Percentiles rank a stretch among this genome's conserved stretches.
These are phyloP conservation scores for Andrena minutula DNA, from an alignment of 2,888 invertebrate genomes.

Conservation along the genomic window DNA sequence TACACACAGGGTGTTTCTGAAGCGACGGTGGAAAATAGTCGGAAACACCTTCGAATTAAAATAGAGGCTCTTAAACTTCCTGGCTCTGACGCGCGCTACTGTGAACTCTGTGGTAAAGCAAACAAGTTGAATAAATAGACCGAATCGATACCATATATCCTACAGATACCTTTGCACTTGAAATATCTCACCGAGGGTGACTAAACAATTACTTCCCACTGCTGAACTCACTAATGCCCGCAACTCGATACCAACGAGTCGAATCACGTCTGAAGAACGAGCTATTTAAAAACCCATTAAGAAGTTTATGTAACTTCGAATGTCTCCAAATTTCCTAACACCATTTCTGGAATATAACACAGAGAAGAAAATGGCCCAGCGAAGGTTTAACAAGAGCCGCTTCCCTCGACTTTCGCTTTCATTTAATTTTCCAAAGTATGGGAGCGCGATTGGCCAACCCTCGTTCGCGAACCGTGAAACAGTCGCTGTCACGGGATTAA, in stretches of 20 bases:
- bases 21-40: not conserved
- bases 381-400: not conserved
- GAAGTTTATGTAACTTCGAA: too few species aligned
- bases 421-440: not conserved
- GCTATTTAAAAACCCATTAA: too few species aligned
- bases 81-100: not conserved
- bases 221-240: too few species aligned
- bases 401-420: not conserved
- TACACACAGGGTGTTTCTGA: not conserved
- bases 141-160: too few species aligned
- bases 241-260: too few species aligned
- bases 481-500: slow-evolving; percentile 7
- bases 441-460: not conserved
- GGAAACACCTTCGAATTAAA: not conserved
- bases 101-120: not conserved
- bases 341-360: not conserved
- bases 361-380: not conserved
- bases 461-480: not conserved
- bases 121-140: too few species aligned
- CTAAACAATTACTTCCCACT: too few species aligned
- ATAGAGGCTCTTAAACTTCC: not conserved
- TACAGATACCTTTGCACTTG: too few species aligned
- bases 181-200: too few species aligned
- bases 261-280: too few species aligned
- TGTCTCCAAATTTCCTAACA: not conserved